Evolutionary conservation across 2,797 vertebrate genomes (phyloP).

Genomic region (Cynopterus sphinx): DNA sequence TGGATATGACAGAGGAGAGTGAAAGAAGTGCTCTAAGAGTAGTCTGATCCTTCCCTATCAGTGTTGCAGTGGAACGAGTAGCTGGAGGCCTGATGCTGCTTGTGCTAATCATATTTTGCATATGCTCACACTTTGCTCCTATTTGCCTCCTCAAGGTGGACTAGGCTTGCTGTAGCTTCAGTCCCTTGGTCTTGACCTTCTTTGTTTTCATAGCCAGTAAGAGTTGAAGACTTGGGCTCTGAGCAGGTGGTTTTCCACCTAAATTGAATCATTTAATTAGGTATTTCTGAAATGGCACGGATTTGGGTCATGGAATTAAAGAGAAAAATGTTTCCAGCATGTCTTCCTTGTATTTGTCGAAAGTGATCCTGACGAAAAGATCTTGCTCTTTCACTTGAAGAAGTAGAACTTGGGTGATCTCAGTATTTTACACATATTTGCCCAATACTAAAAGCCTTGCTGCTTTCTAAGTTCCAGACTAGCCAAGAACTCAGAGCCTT

Average conservation of each 20-base stretch:
- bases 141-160: neutral
- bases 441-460: neutral
- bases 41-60: neutral
- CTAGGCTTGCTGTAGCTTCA: neutral
- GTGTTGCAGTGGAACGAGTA: neutral
- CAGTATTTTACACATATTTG: neutral
- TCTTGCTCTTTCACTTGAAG: neutral
- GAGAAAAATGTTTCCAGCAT: neutral
- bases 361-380: neutral
- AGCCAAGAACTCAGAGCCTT: neutral
- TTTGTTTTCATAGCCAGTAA: slow-evolving; percentile 30
- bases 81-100: neutral
- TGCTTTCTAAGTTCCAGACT: neutral
- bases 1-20: neutral
- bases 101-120: neutral
- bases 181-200: neutral
- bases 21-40: neutral
- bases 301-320: slow-evolving; percentile 53
- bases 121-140: neutral
- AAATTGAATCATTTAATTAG: slow-evolving; percentile 58
- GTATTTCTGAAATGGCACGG: slow-evolving; percentile 28
- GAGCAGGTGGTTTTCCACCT: slow-evolving; percentile 58
- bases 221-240: neutral
- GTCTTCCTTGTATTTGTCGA: slow-evolving; percentile 27
- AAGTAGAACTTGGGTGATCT: neutral